Base-by-base conservation (phyloP, 2,888 invertebrate species). In the Ecdyonurus torrentis region DNA sequence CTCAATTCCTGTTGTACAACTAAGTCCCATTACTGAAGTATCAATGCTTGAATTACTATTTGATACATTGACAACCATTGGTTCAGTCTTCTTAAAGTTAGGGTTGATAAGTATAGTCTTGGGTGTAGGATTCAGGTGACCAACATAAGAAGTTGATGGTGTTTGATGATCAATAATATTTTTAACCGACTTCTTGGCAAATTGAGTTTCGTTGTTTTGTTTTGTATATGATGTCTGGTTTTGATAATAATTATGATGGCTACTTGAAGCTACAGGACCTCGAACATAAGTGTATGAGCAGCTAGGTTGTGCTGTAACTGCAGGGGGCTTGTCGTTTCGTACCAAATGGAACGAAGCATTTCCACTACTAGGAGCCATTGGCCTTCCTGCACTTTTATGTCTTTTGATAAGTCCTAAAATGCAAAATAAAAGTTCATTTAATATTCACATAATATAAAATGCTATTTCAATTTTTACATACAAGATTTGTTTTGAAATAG, bases 351-450 rank as follows among this genome's bases (percentile, higher is more conserved):
- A 37, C 15, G 37, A 37, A 15, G n/a, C n/a, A n/a, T n/a, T n/a
- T n/a, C n/a, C n/a, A n/a, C 15, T 37, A 15, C 37, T 37, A 5
- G 37, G 37, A 10, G 15, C 37, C 37, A 10, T 15, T 37, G 37
- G 37, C 15, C 15, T 37, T 5, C 7, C 37, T 37, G 37, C 61
- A 23, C 50, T 58, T 37, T 62, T 62, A 25, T 62, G 62, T 23
- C 58, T 53, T 18, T 58, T 58, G 19, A 62, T 62, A 15, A 62
- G 24, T 22, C 62, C 62, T 62, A n/a, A n/a, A n/a, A n/a, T n/a
- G n/a, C n/a, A n/a, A n/a, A n/a, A n/a, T n/a, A n/a, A n/a, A n/a
- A n/a, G n/a, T n/a, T n/a, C n/a, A n/a, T n/a, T n/a, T n/a, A n/a
- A n/a, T n/a, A n/a, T n/a, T n/a, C n/a, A n/a, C n/a, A n/a, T n/a